phyloP scores from a whole-genome alignment of 1,140 invertebrate genomes.

The Drosophila novamexicana region DNA sequence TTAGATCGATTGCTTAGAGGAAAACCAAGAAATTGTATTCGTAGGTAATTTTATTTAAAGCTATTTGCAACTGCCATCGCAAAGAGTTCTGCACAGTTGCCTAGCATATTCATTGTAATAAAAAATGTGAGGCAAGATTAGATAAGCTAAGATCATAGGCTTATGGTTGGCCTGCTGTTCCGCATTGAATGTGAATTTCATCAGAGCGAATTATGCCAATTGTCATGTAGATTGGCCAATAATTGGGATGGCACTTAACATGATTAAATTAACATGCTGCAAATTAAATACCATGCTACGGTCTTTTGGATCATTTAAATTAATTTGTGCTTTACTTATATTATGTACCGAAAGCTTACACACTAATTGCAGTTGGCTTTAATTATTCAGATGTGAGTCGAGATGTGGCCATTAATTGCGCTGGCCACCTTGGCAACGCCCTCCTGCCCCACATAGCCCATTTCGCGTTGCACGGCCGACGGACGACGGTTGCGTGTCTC shows the following conservation, averaged over 20 bases:
- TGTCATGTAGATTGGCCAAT: neutral
- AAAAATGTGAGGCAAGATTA: slow-evolving; percentile 5
- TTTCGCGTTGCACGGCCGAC: slow-evolving; percentile 57
- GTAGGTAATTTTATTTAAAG: too few relatives aligned
- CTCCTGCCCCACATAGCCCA: slow-evolving; percentile 58
- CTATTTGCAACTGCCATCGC: neutral
- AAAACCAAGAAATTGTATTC: neutral
- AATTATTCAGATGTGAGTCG: slow-evolving; percentile 48
- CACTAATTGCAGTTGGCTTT: neutral
- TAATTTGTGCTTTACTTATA: slow-evolving; percentile 5
- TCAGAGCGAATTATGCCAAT: neutral
- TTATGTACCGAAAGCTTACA: neutral
- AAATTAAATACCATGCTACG: neutral
- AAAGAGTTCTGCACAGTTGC: neutral
- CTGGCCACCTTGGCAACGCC: slow-evolving; percentile 50
- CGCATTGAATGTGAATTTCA: slow-evolving; percentile 17
- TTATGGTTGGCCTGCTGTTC: neutral
- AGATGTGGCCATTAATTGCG: slow-evolving; percentile 57
- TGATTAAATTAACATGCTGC: too few relatives aligned
- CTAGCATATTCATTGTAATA: neutral
- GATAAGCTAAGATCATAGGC: slow-evolving; percentile 10
- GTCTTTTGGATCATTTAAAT: slow-evolving; percentile 2
- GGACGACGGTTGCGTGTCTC: slow-evolving; percentile 63
- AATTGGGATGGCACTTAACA: too few relatives aligned
- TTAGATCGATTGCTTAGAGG: neutral